A percentile compares a stretch with the other conserved stretches of the same genome.
Evolutionary conservation across 2,113 vertebrate genomes (phyloP).

Genomic region (Centropus unirufus): DNA sequence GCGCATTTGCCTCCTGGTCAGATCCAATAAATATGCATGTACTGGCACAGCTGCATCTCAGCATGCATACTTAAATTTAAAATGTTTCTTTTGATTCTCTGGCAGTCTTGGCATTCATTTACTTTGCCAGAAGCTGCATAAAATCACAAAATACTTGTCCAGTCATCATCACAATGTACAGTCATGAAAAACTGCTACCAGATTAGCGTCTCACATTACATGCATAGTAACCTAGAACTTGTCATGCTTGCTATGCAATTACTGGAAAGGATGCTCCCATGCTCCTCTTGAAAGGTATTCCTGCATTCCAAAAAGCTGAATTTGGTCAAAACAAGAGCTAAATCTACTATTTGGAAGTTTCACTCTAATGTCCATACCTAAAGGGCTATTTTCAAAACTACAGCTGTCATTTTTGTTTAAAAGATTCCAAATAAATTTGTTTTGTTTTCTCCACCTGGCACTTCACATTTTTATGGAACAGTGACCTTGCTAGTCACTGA

Average conservation of each 20-base stretch:
- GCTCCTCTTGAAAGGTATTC: neutral
- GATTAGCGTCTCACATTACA: neutral
- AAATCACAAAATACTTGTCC: conserved; percentile 70
- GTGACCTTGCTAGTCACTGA: neutral
- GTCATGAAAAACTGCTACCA: conserved; percentile 32
- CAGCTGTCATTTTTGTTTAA: neutral
- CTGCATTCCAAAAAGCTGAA: neutral
- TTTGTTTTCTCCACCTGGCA: neutral
- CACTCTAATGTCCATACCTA: neutral
- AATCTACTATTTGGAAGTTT: neutral
- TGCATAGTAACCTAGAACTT: neutral
- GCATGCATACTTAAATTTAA: conserved; percentile 78
- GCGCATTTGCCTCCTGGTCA: conserved; percentile 75
- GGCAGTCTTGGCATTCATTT: conserved; percentile 71
- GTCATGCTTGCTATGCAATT: neutral
- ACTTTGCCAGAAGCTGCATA: conserved; percentile 74
- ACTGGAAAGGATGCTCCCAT: neutral
- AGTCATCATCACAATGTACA: conserved; percentile 50
- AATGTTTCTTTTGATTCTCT: conserved; percentile 75
- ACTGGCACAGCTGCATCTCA: conserved; percentile 81
- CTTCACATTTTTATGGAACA: neutral
- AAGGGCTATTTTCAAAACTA: neutral
- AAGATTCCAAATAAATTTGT: neutral
- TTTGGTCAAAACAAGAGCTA: neutral
- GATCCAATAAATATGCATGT: conserved; percentile 79